These are phyloP conservation scores for Glomeris marginata DNA, from an alignment of 2,888 invertebrate genomes.

Conservation along the genomic window DNA sequence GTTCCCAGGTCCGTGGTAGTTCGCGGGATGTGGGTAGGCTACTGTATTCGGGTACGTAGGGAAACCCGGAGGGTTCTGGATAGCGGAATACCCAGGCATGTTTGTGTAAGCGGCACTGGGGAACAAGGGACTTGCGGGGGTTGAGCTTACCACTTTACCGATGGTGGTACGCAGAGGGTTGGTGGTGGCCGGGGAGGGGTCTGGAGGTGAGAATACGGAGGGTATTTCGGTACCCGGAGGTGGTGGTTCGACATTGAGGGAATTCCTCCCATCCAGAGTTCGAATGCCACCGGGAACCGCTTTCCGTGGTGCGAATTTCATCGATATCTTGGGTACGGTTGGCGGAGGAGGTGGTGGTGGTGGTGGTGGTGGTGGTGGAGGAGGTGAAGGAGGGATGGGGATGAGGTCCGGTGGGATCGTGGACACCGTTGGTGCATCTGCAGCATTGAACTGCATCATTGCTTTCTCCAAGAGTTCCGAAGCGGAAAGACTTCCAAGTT, in stretches of 20 bases:
- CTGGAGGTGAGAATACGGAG: not conserved
- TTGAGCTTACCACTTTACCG: not conserved
- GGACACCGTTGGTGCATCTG: not conserved
- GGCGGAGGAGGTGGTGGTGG: not conserved
- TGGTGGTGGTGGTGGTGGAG: not conserved
- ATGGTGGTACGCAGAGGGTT: not conserved
- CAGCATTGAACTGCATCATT: slow-evolving; percentile 15
- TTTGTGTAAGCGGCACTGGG: not conserved
- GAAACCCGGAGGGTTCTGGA: not conserved
- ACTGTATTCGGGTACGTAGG: not conserved
- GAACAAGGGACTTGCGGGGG: too few relatives aligned
- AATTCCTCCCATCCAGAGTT: not conserved
- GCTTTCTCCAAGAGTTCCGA: slow-evolving; percentile 17
- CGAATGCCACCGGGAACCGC: not conserved
- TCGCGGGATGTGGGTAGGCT: not conserved
- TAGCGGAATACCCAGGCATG: not conserved
- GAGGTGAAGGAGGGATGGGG: not conserved
- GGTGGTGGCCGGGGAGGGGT: too few relatives aligned
- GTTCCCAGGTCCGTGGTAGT: slow-evolving; percentile 7
- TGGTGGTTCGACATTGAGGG: slow-evolving; percentile 3
- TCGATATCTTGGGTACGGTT: not conserved
- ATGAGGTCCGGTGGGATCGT: not conserved
- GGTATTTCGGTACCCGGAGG: slow-evolving; percentile 8
- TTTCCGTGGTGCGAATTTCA: slow-evolving; percentile 3
- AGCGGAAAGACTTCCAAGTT: slow-evolving; percentile 13